These are phyloP conservation scores for Lepilemur septentrionalis DNA, from an alignment of 2,797 vertebrate genomes.

Conservation along the genomic window DNA sequence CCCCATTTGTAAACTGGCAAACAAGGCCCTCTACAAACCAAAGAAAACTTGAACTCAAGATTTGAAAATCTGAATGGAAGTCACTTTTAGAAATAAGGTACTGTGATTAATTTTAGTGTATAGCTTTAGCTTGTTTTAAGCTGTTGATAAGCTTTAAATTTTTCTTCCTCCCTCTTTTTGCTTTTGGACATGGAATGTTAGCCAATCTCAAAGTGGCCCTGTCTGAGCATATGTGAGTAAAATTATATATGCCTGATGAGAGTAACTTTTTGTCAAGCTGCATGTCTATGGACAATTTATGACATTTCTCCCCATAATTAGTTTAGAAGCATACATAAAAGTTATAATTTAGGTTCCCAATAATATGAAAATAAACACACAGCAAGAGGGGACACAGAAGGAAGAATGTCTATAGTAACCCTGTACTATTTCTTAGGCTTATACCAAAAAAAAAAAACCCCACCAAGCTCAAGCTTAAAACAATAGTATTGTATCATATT, in stretches of 20 bases:
- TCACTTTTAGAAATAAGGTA: neutral
- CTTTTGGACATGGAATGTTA: constrained; percentile 30
- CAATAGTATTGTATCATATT: neutral
- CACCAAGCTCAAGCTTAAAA: neutral
- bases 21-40: neutral
- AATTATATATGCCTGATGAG: neutral
- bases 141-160: neutral
- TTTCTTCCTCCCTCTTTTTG: neutral
- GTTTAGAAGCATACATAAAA: constrained; percentile 23
- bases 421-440: neutral
- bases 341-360: neutral
- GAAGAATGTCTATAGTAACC: neutral
- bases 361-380: constrained; percentile 35
- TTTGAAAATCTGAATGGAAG: constrained; percentile 8
- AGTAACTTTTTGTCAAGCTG: constrained; percentile 22
- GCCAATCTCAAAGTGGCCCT: neutral
- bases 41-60: neutral
- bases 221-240: neutral
- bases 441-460: neutral
- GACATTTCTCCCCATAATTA: neutral
- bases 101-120: neutral
- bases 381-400: neutral
- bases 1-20: neutral
- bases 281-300: constrained; percentile 24
- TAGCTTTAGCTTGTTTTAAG: neutral